Evolutionary conservation across 92 coral and sea anemone genomes (phyloP).

Genomic region (Parazoanthus swiftii): DNA sequence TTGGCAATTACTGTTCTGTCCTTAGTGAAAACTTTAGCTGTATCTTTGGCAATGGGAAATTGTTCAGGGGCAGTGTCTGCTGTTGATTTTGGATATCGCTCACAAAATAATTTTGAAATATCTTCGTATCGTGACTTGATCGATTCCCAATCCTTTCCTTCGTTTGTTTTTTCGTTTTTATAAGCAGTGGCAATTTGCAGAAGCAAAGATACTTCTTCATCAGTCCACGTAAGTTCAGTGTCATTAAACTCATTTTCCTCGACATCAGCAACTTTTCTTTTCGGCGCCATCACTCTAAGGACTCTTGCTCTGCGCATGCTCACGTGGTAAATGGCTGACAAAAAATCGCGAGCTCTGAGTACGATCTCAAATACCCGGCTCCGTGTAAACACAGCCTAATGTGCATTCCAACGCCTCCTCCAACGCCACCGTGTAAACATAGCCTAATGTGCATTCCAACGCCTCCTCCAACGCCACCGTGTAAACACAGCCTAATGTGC

Average conservation of each 20-base stretch:
- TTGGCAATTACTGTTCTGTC: conserved; percentile 46
- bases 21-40: conserved; percentile 26
- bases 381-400: no score
- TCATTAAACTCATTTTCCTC: neutral
- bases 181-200: conserved; percentile 29
- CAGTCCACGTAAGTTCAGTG: conserved; percentile 45
- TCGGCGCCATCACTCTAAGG: conserved; percentile 13
- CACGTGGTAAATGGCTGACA: conserved; percentile 10
- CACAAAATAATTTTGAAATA: conserved; percentile 32
- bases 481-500: no score
- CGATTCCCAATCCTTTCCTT: conserved; percentile 54
- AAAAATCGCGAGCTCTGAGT: no score
- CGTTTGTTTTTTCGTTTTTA: conserved; percentile 32
- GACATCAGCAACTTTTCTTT: conserved; percentile 12
- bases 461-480: no score
- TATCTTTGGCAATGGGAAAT: conserved; percentile 39
- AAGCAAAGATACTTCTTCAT: conserved; percentile 52
- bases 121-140: conserved; percentile 45
- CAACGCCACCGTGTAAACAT: no score
- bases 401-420: no score
- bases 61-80: conserved; percentile 23
- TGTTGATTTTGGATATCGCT: conserved; percentile 43
- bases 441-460: no score
- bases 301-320: neutral
- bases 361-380: no score